Evolutionary conservation across 2,888 invertebrate genomes (phyloP).

Genomic region (Sinodicranocentrus sp.): DNA sequence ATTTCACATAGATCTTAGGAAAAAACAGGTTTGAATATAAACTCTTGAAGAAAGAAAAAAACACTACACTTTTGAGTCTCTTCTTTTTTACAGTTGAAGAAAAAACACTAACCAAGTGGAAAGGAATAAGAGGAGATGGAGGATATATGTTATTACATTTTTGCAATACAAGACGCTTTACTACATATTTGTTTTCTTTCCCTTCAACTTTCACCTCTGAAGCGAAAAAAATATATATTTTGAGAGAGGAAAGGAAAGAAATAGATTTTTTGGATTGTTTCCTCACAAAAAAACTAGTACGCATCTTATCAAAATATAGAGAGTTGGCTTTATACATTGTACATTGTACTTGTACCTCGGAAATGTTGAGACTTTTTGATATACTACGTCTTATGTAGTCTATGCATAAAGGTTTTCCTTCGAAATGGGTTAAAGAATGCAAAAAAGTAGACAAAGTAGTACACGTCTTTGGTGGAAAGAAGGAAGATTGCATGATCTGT

Average conservation of each 20-base stretch:
- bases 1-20: no score
- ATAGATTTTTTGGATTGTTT: conserved; percentile 3
- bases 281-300: background rate
- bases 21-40: background rate
- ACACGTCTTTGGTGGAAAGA: no score
- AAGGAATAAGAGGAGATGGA: background rate
- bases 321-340: no score
- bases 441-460: no score
- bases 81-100: background rate
- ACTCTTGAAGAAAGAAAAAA: background rate
- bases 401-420: no score
- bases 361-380: no score
- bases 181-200: conserved; percentile 23
- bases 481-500: no score
- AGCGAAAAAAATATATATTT: conserved; percentile 26
- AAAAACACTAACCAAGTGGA: conserved; percentile 16
- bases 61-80: background rate
- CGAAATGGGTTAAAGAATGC: no score
- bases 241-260: background rate
- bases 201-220: conserved; percentile 41
- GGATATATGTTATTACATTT: conserved; percentile 10
- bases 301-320: conserved; percentile 16
- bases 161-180: background rate
- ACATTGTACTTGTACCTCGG: no score
- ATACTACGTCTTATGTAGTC: no score